Evolutionary conservation across 53 echinoderm and acorn worm species (phyloP), one percentile per base, ranked within the genome.

Genomic region (Astropecten irregularis): DNA sequence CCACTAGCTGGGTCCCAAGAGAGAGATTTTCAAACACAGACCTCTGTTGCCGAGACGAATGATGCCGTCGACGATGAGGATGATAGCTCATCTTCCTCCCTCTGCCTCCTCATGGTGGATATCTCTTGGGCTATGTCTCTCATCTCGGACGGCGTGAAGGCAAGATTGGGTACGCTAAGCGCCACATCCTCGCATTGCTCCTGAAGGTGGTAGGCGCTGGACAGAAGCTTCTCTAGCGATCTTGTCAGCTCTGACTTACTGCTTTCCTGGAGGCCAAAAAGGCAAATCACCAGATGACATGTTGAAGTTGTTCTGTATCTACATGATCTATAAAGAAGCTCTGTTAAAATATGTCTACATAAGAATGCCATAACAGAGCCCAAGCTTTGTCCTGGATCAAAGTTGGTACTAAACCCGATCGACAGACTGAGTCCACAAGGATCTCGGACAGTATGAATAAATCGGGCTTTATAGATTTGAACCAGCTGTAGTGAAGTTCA

Each of bases 1-100:
- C n/a, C n/a, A n/a, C n/a, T n/a, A n/a, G n/a, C n/a, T n/a, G n/a
- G n/a, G n/a, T n/a, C n/a, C n/a, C n/a, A n/a, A n/a, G n/a, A n/a
- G n/a, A n/a, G n/a, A 57, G 22, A 57, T 9, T 6, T 16, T 16
- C 28, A 57, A 5, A 21, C 22, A 21, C 56, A 34, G 51, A 90
- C 90, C 90, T 90, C 90, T 62, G 85, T 84, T 39, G 90, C 89
- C 15, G 90, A 90, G 47, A 90, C 90, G 36, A 90, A 90, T 48
- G 90, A 90, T 34, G 85, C 90, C 21, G 85, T 85, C 1, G 90
- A 85, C 2, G 90, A 85, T 21, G 88, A 88, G 3, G 69, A 60
- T 22, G 54, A 67, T 33, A 85, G 81, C 20, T 61, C 77, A 9
- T 85, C 86, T 50, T 28, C 56, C 48, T 76, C 53, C 55, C 81